Evolutionary conservation across 1,140 invertebrate species (phyloP).

Genomic region (Zaprionus gabonicus): DNA sequence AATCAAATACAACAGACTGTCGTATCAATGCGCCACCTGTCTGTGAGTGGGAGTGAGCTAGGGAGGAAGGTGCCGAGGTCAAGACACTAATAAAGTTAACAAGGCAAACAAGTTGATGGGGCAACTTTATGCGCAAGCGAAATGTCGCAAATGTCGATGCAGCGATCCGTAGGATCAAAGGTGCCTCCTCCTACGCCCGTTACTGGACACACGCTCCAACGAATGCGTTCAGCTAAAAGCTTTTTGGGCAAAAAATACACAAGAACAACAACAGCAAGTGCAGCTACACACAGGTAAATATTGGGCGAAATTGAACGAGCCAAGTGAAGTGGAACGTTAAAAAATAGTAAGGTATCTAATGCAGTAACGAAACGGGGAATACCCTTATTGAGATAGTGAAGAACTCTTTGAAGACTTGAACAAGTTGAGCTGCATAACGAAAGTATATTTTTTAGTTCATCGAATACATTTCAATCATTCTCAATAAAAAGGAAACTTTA

Average conservation of each 20-base stretch:
- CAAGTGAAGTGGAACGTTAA: conserved; percentile 61
- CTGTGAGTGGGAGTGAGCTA: not conserved
- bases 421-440: too few species aligned
- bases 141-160: conserved; percentile 72
- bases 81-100: conserved; percentile 73
- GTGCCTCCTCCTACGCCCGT: not conserved
- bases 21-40: conserved; percentile 36
- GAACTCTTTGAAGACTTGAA: not conserved
- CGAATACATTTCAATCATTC: too few species aligned
- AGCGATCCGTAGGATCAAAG: conserved; percentile 39
- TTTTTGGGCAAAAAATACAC: conserved; percentile 69
- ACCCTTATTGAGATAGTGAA: not conserved
- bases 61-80: not conserved
- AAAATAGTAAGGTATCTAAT: conserved; percentile 12
- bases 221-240: conserved; percentile 74
- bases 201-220: conserved; percentile 51
- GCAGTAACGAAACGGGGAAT: conserved; percentile 6
- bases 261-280: conserved; percentile 37
- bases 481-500: too few species aligned
- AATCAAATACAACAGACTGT: conserved; percentile 47
- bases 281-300: conserved; percentile 42
- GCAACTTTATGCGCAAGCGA: conserved; percentile 78
- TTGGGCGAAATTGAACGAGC: conserved; percentile 67
- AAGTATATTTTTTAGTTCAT: too few species aligned
- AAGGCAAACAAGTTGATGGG: conserved; percentile 74